Evolutionary conservation across 2,797 vertebrate species (phyloP), one percentile per base, ranked within the genome.

Genomic region (Cetoscarus ocellatus): DNA sequence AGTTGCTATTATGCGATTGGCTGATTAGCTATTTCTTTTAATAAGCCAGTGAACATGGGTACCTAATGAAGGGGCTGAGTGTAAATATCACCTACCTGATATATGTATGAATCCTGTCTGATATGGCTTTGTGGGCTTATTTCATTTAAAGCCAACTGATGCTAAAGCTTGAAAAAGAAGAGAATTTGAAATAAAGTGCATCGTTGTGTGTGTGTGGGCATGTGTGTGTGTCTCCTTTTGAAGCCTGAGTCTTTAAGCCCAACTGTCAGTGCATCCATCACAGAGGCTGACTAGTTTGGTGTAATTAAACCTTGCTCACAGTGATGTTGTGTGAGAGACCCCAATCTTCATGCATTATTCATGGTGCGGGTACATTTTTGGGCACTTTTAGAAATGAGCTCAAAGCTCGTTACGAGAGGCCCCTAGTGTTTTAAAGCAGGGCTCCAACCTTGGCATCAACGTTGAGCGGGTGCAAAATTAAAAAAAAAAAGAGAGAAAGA

Each of bases 341-440:
- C 79, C 81, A 79, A 82, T 75, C 75, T 65, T 52, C 66, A 92
- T 93, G 79, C 87, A 94, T 93, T 91, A 94, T 93, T 92, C 87
- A 93, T 91, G 79, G 60, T 74, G 74, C 68, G 82, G 81, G 75
- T 88, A 81, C 79, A 73, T 90, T 92, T 92, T 90, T 56, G 62
- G 73, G 88, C 77, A 60, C 62, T 90, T 89, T 90, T 80, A 77
- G 79, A 86, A 92, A 93, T 90, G 84, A 93, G 81, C 86, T 89
- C 86, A 87, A 89, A 85, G 80, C 86, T 88, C 64, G 79, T 90
- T 82, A 73, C 66, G 36, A 83, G 79, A 79, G 84, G 66, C 83
- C 84, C 82, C 74, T 11, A 18, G 74, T 82, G 86, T 78, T 87
- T 88, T 79, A 64, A 77, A 83, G 78, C 68, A 53, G 75, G 78